Conservation (phyloP, 2,888 invertebrate species). For the Thera obeliscata region DNA sequence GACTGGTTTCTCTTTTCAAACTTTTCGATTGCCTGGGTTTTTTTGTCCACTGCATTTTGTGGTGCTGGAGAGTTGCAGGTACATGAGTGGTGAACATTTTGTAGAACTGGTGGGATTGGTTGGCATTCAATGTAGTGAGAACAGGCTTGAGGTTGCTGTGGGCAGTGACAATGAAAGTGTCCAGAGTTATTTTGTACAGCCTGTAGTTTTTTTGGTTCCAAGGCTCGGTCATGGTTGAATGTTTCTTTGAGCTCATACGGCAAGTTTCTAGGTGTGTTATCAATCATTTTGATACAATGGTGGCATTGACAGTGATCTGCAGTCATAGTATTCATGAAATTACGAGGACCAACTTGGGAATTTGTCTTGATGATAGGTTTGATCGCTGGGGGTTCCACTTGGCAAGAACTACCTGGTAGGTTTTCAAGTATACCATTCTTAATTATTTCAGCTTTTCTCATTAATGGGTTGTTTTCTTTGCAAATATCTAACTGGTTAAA, state of each 20-base stretch:
- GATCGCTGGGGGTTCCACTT: slow-evolving; percentile 4
- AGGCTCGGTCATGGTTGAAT: slow-evolving; percentile 17
- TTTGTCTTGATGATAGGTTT: slow-evolving; percentile 18
- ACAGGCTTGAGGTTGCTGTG: slow-evolving; percentile 40
- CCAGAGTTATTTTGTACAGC: not conserved
- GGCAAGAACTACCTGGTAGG: slow-evolving; percentile 10
- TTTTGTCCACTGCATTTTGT: slow-evolving; percentile 66
- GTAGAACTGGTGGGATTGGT: slow-evolving; percentile 32
- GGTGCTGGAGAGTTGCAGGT: slow-evolving; percentile 40
- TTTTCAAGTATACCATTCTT: slow-evolving; percentile 38
- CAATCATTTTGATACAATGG: slow-evolving; percentile 55
- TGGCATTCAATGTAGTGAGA: slow-evolving; percentile 40
- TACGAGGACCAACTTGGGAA: slow-evolving; percentile 10
- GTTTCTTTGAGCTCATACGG: slow-evolving; percentile 6
- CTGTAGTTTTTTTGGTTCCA: slow-evolving; percentile 2
- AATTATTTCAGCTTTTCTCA: slow-evolving; percentile 58
- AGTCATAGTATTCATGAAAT: slow-evolving; percentile 5
- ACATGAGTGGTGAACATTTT: slow-evolving; percentile 40
- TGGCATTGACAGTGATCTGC: slow-evolving; percentile 60
- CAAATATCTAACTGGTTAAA: slow-evolving; percentile 54
- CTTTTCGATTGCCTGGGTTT: slow-evolving; percentile 68
- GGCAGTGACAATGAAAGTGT: slow-evolving; percentile 29
- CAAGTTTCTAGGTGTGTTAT: slow-evolving; percentile 29
- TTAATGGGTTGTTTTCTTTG: slow-evolving; percentile 66
- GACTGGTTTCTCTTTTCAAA: slow-evolving; percentile 61